Evolutionary conservation across 2,888 invertebrate genomes (phyloP).

Genomic region (Sphaerophoria taeniata): DNA sequence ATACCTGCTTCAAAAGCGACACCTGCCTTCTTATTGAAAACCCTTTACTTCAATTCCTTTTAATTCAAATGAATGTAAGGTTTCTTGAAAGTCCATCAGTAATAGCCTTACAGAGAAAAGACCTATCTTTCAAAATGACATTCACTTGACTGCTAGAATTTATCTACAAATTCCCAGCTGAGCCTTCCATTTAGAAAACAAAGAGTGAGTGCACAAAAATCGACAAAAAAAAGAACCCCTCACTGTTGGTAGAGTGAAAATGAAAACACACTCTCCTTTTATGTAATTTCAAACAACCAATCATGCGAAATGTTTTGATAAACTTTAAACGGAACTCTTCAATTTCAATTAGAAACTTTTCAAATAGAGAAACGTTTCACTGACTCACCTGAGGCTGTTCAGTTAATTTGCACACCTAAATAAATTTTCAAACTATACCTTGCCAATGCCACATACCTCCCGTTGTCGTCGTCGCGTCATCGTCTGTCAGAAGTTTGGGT

Average conservation of each 20-base stretch:
- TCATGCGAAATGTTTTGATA: constrained; percentile 74
- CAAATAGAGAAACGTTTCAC: constrained; percentile 50
- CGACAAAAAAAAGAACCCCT: constrained; percentile 25
- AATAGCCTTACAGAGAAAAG: too few species aligned
- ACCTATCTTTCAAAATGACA: too few species aligned
- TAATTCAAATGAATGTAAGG: too few species aligned
- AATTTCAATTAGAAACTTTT: constrained; percentile 73
- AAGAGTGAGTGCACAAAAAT: not conserved
- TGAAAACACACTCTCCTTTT: constrained; percentile 39
- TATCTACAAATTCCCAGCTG: not conserved
- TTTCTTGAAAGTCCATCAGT: too few species aligned
- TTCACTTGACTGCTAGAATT: too few species aligned
- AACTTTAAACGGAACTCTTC: constrained; percentile 73
- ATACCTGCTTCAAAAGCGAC: too few species aligned
- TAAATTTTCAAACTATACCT: constrained; percentile 61
- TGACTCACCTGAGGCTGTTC: constrained; percentile 69
- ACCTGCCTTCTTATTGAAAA: too few species aligned
- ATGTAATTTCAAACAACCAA: constrained; percentile 57
- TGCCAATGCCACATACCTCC: not conserved
- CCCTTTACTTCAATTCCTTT: too few species aligned
- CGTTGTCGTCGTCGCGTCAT: too few species aligned
- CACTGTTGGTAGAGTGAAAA: constrained; percentile 23
- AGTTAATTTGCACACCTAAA: constrained; percentile 74
- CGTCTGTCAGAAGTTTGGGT: not conserved
- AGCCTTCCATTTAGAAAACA: not conserved